Evolutionary conservation across 2,888 invertebrate species (phyloP).

Genomic region (Caenorhabditis doughertyi): DNA sequence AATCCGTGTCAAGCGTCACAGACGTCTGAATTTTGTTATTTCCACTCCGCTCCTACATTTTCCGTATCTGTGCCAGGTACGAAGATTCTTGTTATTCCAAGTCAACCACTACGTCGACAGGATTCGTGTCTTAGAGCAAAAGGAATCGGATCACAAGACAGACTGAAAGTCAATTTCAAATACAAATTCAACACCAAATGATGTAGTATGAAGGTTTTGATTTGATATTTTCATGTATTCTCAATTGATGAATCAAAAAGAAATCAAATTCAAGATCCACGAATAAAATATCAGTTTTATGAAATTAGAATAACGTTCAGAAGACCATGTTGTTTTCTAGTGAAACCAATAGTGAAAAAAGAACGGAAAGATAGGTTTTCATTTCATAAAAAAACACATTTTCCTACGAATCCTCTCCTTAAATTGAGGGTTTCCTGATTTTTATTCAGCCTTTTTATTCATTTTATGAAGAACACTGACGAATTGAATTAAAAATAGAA

Average conservation of each 20-base stretch:
- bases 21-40: not conserved
- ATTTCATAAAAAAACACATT: not conserved
- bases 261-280: too few species aligned
- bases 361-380: not conserved
- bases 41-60: not conserved
- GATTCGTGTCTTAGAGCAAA: not conserved
- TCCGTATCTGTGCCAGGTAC: not conserved
- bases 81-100: not conserved
- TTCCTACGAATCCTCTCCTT: not conserved
- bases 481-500: not conserved
- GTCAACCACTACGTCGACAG: not conserved
- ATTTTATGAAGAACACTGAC: not conserved
- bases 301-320: not conserved
- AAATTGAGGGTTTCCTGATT: conserved; percentile 8
- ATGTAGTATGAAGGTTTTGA: too few species aligned
- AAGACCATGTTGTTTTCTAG: not conserved
- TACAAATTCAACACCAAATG: not conserved
- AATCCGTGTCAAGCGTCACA: not conserved
- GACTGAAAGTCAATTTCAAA: not conserved
- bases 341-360: not conserved
- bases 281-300: not conserved
- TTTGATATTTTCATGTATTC: not conserved
- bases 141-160: not conserved
- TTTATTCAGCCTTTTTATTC: not conserved
- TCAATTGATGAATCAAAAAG: not conserved